Base-by-base conservation (phyloP, 2,888 invertebrate genomes). In the Iselma pallidipennis region DNA sequence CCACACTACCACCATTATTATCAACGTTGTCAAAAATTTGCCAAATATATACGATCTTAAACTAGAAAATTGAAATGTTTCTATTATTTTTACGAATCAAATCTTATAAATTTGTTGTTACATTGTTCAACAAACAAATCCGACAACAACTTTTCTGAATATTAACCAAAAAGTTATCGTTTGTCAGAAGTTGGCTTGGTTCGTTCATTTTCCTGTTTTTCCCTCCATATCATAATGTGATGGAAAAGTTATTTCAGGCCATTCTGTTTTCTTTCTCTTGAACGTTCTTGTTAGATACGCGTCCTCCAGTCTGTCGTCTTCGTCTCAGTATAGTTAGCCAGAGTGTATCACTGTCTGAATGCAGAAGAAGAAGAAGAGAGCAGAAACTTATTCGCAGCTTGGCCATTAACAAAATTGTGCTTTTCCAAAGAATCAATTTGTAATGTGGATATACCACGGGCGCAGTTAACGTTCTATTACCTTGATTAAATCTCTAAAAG, bases 341-440 rank as follows among this genome's bases (percentile, higher is more conserved):
- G 4, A 53, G 48, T 50, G 50, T 48, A 45, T 49, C 42, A 55
- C 33, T 61, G 63, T 59, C 59, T 29, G 65, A 57, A n/a, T 16
- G 37, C 2, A 37, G 4, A 37, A 16, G 16, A n/a, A n/a, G n/a
- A n/a, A n/a, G n/a, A n/a, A 37, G 37, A 37, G 37, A 37, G 16
- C 37, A 63, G 66, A 68, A 62, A 66, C 66, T 68, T 68, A 68
- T 65, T 66, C 61, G 60, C 60, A 60, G 59, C 65, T 61, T 67
- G 53, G 64, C 68, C 70, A 70, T 70, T 70, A 70, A 68, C 70
- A 65, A 70, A 70, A 70, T 70, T 70, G 70, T 70, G 66, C 70
- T 70, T 66, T 68, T 70, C 70, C 65, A 66, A 68, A 68, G 70
- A 70, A 70, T 70, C 70, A 70, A 70, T 70, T 70, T 70, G 70